Conservation (phyloP, 1,140 invertebrate species). For the Mactra quadrangularis region DNA sequence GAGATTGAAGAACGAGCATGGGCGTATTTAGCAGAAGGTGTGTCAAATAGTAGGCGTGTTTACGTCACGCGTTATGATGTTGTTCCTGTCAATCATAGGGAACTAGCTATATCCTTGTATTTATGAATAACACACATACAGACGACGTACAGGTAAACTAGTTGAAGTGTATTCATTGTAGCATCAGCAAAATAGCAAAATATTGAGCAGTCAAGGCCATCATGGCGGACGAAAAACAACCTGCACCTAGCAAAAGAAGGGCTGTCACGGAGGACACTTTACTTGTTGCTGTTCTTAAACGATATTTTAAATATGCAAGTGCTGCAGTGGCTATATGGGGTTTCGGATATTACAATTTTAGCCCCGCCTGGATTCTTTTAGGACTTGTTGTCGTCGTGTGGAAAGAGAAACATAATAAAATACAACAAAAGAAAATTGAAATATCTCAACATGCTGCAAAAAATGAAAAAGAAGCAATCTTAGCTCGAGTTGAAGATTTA, state of each 20-base stretch:
- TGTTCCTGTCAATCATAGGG: neutral
- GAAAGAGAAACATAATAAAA: conserved; percentile 90
- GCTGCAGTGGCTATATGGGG: conserved; percentile 86
- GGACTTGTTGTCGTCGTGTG: conserved; percentile 92
- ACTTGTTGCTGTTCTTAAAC: conserved; percentile 68
- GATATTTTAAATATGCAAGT: conserved; percentile 78
- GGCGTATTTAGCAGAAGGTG: too few species aligned
- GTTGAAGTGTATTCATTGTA: neutral
- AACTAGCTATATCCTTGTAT: neutral
- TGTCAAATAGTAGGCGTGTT: too few species aligned
- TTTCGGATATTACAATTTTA: conserved; percentile 93
- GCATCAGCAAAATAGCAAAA: conserved; percentile 2
- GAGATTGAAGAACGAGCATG: too few species aligned
- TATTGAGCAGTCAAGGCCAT: conserved; percentile 24
- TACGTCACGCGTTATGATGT: too few species aligned
- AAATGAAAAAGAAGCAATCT: conserved; percentile 94
- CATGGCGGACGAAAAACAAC: conserved; percentile 49
- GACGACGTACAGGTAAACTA: conserved; percentile 60
- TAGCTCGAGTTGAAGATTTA: conserved; percentile 92
- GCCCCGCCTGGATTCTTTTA: conserved; percentile 93
- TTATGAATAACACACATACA: too few species aligned
- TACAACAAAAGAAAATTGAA: conserved; percentile 89
- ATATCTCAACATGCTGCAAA: conserved; percentile 91
- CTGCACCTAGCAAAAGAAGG: conserved; percentile 59
- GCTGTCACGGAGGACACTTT: conserved; percentile 74